Conservation (phyloP, 2,113 vertebrate species). For the Brachirus orientalis region DNA sequence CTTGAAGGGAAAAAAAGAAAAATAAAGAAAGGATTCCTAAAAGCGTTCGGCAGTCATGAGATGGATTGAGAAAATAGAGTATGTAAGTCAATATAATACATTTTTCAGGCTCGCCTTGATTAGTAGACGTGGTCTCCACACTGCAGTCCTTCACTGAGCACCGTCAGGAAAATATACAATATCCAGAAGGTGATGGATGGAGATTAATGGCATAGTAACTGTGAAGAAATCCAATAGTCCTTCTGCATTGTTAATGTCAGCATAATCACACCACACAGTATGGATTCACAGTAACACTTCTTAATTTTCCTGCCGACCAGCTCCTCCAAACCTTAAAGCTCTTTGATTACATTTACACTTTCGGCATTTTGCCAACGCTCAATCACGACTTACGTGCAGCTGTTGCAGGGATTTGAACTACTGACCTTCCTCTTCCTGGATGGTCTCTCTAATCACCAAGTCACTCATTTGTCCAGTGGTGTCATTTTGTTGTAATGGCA, state of each 20-base stretch:
- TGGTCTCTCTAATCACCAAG: background rate
- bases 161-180: background rate
- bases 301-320: background rate
- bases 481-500: slow-evolving; percentile 24
- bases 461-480: background rate
- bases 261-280: slow-evolving; percentile 9
- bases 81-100: background rate
- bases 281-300: slow-evolving; percentile 14
- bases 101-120: slow-evolving; percentile 7
- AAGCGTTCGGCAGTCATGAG: background rate
- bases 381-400: background rate
- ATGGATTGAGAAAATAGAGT: background rate
- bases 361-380: slow-evolving; percentile 12
- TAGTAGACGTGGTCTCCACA: background rate
- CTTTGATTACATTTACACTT: slow-evolving; percentile 45
- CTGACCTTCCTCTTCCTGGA: slow-evolving; percentile 10
- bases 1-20: no score
- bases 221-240: slow-evolving; percentile 24
- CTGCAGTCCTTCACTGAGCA: background rate
- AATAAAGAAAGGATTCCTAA: no score
- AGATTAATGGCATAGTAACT: slow-evolving; percentile 37
- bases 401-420: background rate
- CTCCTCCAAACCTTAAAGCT: slow-evolving; percentile 17
- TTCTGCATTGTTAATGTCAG: slow-evolving; percentile 40
- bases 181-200: slow-evolving; percentile 27